These are phyloP conservation scores for Melinaea marsaeus DNA, from an alignment of 2,888 invertebrate genomes.

Conservation along the genomic window DNA sequence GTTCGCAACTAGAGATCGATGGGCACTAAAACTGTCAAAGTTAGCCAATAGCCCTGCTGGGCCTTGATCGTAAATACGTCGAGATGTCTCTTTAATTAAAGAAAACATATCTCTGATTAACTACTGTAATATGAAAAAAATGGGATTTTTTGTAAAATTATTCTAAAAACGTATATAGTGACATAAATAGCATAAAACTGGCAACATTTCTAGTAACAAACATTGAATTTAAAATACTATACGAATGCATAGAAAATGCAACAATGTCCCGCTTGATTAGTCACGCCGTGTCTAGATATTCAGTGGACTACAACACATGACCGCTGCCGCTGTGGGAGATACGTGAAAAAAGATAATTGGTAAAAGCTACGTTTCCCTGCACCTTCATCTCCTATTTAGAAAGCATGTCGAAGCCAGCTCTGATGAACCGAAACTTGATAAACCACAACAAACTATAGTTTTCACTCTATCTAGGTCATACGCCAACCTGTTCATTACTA, in stretches of 20 bases:
- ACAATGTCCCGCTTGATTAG: constrained; percentile 46
- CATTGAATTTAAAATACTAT: constrained; percentile 12
- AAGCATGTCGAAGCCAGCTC: constrained; percentile 50
- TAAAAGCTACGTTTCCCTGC: constrained; percentile 17
- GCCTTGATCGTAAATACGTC: no score
- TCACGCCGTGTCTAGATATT: constrained; percentile 44
- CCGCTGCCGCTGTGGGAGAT: constrained; percentile 32
- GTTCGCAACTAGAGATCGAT: no score
- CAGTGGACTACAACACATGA: constrained; percentile 43
- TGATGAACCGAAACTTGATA: constrained; percentile 67
- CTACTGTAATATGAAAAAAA: no score
- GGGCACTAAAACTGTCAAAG: no score
- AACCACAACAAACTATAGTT: constrained; percentile 65
- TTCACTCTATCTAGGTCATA: constrained; percentile 69
- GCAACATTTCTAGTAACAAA: not conserved
- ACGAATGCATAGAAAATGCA: constrained; percentile 38
- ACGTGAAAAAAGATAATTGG: constrained; percentile 22
- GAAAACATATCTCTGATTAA: not conserved
- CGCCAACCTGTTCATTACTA: constrained; percentile 46
- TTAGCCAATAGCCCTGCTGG: no score
- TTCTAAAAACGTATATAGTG: not conserved
- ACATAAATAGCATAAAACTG: not conserved
- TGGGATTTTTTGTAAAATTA: constrained; percentile 7
- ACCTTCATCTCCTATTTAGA: constrained; percentile 46
- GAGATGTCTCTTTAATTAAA: not conserved